These are phyloP conservation scores for Acholoe squamosa DNA, from an alignment of 2,888 invertebrate species.

Conservation along the genomic window DNA sequence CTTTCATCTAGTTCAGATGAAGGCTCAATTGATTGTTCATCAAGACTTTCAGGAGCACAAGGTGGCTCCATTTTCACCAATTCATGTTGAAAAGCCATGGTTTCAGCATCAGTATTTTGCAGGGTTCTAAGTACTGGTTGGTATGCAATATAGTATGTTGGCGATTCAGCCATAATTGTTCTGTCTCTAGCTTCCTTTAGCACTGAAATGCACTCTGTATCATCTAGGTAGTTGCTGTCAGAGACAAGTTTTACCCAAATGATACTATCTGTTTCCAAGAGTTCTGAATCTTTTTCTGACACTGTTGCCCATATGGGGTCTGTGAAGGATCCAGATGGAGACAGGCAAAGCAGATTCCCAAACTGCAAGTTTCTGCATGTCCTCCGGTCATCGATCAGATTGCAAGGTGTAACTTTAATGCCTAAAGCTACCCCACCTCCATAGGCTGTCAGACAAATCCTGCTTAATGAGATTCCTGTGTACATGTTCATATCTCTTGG, in stretches of 20 bases:
- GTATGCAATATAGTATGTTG: conserved; percentile 91
- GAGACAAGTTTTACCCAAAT: conserved; percentile 66
- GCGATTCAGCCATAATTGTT: conserved; percentile 88
- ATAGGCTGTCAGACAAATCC: conserved; percentile 49
- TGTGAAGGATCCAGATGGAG: conserved; percentile 64
- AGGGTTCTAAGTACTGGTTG: conserved; percentile 88
- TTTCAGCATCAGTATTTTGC: conserved; percentile 85
- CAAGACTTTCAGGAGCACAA: conserved; percentile 75
- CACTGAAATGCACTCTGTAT: conserved; percentile 45
- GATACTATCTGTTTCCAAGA: conserved; percentile 59
- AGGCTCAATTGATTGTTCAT: background rate
- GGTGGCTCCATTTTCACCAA: conserved; percentile 85
- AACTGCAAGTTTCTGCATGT: conserved; percentile 65
- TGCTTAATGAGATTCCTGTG: conserved; percentile 49
- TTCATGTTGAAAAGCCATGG: conserved; percentile 88
- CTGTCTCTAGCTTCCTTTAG: conserved; percentile 22
- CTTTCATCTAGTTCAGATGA: conserved; percentile 74
- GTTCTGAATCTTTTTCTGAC: conserved; percentile 62
- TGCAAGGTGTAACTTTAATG: conserved; percentile 57
- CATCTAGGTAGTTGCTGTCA: conserved; percentile 57
- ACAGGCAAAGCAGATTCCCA: conserved; percentile 69
- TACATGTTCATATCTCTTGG: conserved; percentile 69
- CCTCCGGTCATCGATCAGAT: conserved; percentile 64
- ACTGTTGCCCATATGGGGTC: conserved; percentile 70
- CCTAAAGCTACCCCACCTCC: conserved; percentile 61